Conservation (phyloP, 2,797 vertebrate species). For the Pseudochirops corinnae region DNA sequence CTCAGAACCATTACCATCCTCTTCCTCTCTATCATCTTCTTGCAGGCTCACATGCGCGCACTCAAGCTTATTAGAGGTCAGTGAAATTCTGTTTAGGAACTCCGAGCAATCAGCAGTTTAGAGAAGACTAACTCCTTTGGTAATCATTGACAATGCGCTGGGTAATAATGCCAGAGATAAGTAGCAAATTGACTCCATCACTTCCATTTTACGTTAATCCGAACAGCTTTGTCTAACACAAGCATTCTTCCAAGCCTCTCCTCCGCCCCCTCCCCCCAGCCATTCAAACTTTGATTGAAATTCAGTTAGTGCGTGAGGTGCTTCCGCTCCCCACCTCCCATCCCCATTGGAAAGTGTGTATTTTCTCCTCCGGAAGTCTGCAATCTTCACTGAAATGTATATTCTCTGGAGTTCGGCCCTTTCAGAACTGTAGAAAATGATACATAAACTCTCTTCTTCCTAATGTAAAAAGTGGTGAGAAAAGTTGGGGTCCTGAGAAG, state of each 20-base stretch:
- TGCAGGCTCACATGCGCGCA: background rate
- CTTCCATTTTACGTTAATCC: slow-evolving; percentile 41
- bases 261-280: background rate
- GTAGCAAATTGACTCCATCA: slow-evolving; percentile 57
- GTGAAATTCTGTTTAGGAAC: slow-evolving; percentile 65
- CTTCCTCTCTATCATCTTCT: background rate
- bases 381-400: background rate
- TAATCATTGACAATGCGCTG: slow-evolving; percentile 37
- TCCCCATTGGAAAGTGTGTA: background rate
- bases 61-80: background rate
- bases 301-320: background rate
- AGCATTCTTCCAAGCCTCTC: background rate
- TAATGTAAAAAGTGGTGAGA: background rate
- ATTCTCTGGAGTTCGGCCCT: background rate
- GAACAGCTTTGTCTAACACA: background rate
- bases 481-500: background rate
- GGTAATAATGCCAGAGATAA: slow-evolving; percentile 60
- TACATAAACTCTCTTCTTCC: background rate
- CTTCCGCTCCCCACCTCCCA: background rate
- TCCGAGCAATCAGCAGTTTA: slow-evolving; percentile 63
- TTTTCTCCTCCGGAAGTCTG: slow-evolving; percentile 45
- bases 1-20: background rate
- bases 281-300: background rate
- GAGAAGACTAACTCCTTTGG: slow-evolving; percentile 43
- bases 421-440: slow-evolving; percentile 27